Evolutionary conservation across 2,113 vertebrate species (phyloP), one percentile per base, ranked within the genome.

Genomic region (Aptenodytes patagonicus): DNA sequence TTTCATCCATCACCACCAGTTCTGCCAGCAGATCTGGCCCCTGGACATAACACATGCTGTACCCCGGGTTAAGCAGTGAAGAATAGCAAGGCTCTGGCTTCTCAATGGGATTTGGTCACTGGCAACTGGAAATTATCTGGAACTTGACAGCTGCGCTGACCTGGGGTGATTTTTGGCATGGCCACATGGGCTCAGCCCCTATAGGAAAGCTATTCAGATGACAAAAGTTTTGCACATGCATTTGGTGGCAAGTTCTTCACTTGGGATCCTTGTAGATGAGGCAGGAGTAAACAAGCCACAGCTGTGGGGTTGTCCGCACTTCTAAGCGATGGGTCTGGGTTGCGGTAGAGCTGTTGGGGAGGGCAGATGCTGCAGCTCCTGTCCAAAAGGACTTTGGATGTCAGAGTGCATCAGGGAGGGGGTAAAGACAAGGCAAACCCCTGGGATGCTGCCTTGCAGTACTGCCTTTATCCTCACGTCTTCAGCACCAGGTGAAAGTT

Each of bases 111-210:
- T 88, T 83, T 52, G 38, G n/a, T 66, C 83, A 51, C 51, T 76
- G 65, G 46, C 40, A 57, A 51, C 36, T 83, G 75, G 55, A 90
- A 68, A 20, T 57, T 52, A 44, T 14, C 2, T 13, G 64, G 51
- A 90, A 9, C 8, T 64, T 75, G 68, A 42, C 34, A 83, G 26
- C 29, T 71, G 32, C 1, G 2, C 19, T 83, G 82, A 77, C 29
- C 29, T 9, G 3, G 42, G 13, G 24, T 81, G 64, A 47, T 73
- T 89, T 92, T 78, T 73, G 62, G 28, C 62, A 58, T 18, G 47
- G 38, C n/a, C 1, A 0, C 10, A 2, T 19, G n/a, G 58, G 46
- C 54, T 17, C 21, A 65, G 36, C 16, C n/a, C 42, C 26, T 75
- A 0, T 5, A 32, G 38, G 26, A 83, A 65, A 66, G 26, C 3